phyloP scores from a whole-genome alignment of 2,113 vertebrate genomes.

The Cyanoderma ruficeps region DNA sequence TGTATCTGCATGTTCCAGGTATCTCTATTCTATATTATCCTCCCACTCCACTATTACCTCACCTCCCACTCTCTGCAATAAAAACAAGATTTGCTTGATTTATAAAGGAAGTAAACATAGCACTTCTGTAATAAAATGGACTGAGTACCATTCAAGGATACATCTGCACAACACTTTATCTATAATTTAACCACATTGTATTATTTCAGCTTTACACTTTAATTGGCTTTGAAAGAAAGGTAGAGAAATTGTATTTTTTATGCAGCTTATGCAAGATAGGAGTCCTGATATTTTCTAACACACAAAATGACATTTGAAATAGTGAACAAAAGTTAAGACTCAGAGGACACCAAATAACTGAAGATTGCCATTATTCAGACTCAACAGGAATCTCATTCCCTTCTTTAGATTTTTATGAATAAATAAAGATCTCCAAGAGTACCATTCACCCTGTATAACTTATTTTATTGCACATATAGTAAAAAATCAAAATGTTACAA shows the following conservation, averaged over 20 bases:
- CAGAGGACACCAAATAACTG: constrained; percentile 18
- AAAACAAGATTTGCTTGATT: constrained; percentile 65
- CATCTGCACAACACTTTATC: constrained; percentile 13
- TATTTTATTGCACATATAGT: not conserved
- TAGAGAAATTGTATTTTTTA: not conserved
- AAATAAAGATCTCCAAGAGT: not conserved
- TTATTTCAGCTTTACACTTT: constrained; percentile 46
- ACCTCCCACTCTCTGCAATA: constrained; percentile 50
- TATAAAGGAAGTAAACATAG: constrained; percentile 65
- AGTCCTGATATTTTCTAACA: constrained; percentile 25
- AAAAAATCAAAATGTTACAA: not conserved
- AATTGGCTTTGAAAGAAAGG: constrained; percentile 14
- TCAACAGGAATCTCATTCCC: constrained; percentile 1
- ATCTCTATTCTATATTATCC: constrained; percentile 58
- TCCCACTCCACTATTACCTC: constrained; percentile 51
- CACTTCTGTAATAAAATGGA: constrained; percentile 47
- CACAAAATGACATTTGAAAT: not conserved
- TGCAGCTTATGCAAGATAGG: not conserved
- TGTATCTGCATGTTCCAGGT: constrained; percentile 40
- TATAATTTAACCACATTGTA: constrained; percentile 35
- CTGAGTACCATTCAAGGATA: not conserved
- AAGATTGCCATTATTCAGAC: constrained; percentile 11
- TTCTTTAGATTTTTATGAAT: constrained; percentile 10
- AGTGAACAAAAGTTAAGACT: constrained; percentile 17
- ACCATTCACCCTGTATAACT: not conserved